Evolutionary conservation across 2,888 invertebrate species (phyloP).

Genomic region (Cerceris rybyensis): DNA sequence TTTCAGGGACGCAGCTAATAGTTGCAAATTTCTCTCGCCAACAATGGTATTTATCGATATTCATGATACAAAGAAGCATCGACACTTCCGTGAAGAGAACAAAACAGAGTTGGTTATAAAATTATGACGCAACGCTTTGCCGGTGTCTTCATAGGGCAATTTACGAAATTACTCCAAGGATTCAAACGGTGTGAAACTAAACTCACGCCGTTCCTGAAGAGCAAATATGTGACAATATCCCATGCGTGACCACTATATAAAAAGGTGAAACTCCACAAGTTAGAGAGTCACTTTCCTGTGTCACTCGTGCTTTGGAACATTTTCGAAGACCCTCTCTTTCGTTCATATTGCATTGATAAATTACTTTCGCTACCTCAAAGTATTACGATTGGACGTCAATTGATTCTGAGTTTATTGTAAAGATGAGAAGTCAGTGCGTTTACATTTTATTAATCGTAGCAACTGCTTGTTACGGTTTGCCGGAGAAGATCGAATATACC

Average conservation of each 20-base stretch:
- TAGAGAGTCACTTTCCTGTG: constrained; percentile 68
- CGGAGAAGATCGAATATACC: constrained; percentile 33
- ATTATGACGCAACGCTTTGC: background rate
- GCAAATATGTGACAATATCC: constrained; percentile 59
- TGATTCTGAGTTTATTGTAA: background rate
- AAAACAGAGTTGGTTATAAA: background rate
- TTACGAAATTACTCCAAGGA: background rate
- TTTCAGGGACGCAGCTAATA: constrained; percentile 67
- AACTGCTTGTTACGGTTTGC: constrained; percentile 21
- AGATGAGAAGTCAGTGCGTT: constrained; percentile 36
- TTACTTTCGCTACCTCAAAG: no score
- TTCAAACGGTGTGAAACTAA: constrained; percentile 3
- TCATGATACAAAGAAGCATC: background rate
- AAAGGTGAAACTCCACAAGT: constrained; percentile 74
- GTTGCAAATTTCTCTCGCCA: background rate
- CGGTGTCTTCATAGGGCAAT: background rate
- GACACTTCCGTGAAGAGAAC: background rate
- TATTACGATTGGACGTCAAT: no score
- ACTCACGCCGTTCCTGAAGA: constrained; percentile 64
- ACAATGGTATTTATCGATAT: background rate
- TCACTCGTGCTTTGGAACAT: constrained; percentile 20
- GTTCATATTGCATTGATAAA: no score
- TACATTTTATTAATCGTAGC: constrained; percentile 16
- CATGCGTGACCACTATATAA: constrained; percentile 74
- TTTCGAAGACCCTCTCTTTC: background rate